A percentile compares a stretch with the other conserved stretches of the same genome.
Evolutionary conservation across 2,113 vertebrate genomes (phyloP).

Genomic region (Nothoprocta pentlandii): DNA sequence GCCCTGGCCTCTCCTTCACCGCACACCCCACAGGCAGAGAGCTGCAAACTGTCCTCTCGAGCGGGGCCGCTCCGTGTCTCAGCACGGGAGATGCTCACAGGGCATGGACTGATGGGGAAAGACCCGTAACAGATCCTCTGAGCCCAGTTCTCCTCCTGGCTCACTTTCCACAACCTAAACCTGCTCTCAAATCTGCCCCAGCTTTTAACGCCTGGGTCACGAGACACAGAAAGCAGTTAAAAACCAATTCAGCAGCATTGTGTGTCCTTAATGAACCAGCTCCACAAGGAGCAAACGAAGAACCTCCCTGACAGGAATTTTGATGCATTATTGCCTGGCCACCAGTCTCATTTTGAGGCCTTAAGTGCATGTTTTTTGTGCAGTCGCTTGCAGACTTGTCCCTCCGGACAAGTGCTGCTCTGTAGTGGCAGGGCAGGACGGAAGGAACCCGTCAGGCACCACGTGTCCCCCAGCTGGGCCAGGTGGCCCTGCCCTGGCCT

Average conservation of each 20-base stretch:
- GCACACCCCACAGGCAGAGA: neutral
- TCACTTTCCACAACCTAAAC: neutral
- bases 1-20: too few species aligned
- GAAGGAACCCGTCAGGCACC: neutral
- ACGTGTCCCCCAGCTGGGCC: neutral
- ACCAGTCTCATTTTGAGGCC: neutral
- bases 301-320: conserved; percentile 45
- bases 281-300: neutral
- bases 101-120: rapidly evolving
- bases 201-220: neutral
- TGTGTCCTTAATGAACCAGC: neutral
- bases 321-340: neutral
- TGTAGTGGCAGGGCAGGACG: neutral
- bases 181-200: neutral
- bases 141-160: neutral
- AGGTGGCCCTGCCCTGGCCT: neutral
- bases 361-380: neutral
- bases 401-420: neutral
- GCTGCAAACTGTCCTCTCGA: neutral
- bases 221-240: neutral
- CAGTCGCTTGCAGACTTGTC: neutral
- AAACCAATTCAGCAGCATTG: neutral
- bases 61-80: neutral
- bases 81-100: neutral
- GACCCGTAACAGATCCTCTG: too few species aligned